Evolutionary conservation across 2,113 vertebrate species (phyloP), one percentile per base, ranked within the genome.

Genomic region (Noctilio leporinus): DNA sequence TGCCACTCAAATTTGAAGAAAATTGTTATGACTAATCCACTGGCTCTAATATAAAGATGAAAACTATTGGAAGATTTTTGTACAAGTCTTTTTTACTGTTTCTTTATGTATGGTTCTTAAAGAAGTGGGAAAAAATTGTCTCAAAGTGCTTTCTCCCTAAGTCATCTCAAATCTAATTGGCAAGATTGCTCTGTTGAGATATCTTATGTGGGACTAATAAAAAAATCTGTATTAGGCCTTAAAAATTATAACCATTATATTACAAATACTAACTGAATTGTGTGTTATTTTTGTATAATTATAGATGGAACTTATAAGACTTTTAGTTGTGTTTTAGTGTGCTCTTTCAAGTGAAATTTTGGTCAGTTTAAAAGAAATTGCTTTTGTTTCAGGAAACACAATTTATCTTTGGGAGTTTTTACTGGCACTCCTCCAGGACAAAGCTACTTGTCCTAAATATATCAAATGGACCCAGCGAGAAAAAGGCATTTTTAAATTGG

Each of bases 361-460:
- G 67, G 7, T 91, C 40, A 64, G 35, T 92, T 90, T 62, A 93
- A 90, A 83, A 86, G 59, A 94, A 95, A 89, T 91, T 78, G 20
- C 69, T 97, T 96, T 95, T 95, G 3, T 97, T 98, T 98, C 98
- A 98, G 99, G 99, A 97, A 99, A 99, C 97, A 99, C 99, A 5
- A 98, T 99, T 97, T 99, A 99, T 97, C 99, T 99, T 96, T 99
- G 99, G 99, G 99, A 99, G 97, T 99, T 99, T 97, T 98, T 99
- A 86, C 98, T 99, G 98, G 99, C 99, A 94, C 97, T 99, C 97
- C 98, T 99, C 28, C 99, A 99, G 97, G 99, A 99, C 98, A 99
- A 99, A 97, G 99, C 99, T 89, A 99, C 99, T 0, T 99, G 99
- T 97, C 99, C 99, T 65, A 99, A 99, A 86, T 99, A 99, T 94